Base-by-base conservation (phyloP, 1,140 invertebrate species). In the Tenebrio molitor region DNA sequence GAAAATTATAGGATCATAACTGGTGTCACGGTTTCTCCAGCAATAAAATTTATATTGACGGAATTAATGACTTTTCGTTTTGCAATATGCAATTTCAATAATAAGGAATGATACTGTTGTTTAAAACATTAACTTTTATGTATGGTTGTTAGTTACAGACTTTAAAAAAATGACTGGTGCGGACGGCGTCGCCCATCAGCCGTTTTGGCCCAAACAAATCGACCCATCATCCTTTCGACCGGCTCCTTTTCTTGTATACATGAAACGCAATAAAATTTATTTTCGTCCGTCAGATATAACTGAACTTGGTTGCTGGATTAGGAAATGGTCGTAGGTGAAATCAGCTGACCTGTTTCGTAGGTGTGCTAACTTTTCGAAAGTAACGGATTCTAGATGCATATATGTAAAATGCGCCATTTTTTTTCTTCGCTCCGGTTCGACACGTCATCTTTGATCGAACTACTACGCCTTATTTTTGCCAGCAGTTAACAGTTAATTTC, bases 1-100 rank as follows among this genome's bases (percentile, higher is more conserved):
- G 63, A 65, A 65, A 65, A 44, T 65, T 65, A 65, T 65, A 44
- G 63, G 63, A 65, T 65, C 63, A 65, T 65, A 65, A 65, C 63
- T 44, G 39, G 34, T 44, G 63, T 65, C 63, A 65, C 63, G 63
- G 63, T 65, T 65, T 65, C 63, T 44, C 33, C 63, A 25, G 34
- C 25, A 39, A 65, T 65, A 65, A 65, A 65, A 65, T 65, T 65
- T 44, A 65, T 44, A 65, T 44, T 65, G 63, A 65, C 7, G 63
- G 63, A 65, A 65, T 65, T 65, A 65, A 65, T 39, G 63, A 65
- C 63, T 65, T 64, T 65, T 58, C 63, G 63, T 44, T 65, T 65
- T 65, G 63, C 63, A 65, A 65, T 65, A 65, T 39, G 63, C 33
- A 65, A 39, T 65, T 65, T 39, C 63, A 44, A 65, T 65, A 65